These are phyloP conservation scores for Tinea pellionella DNA, from an alignment of 2,888 invertebrate genomes.

Conservation along the genomic window DNA sequence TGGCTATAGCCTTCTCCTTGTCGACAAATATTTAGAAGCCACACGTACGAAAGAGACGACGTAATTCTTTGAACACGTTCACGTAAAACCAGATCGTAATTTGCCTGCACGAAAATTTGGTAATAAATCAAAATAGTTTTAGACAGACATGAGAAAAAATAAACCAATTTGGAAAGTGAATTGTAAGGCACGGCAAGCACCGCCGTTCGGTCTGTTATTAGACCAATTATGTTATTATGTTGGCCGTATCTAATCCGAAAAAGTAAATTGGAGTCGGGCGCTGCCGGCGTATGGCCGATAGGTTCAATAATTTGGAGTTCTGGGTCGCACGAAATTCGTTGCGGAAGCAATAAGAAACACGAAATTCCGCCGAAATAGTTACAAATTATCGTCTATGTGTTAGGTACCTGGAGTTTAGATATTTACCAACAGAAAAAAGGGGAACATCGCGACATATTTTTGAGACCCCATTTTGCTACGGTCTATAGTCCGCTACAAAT, in stretches of 20 bases:
- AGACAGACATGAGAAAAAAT: conserved; percentile 62
- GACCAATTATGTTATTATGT: conserved; percentile 70
- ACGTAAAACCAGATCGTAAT: conserved; percentile 57
- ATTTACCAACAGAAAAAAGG: conserved; percentile 25
- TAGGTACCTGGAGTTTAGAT: conserved; percentile 21
- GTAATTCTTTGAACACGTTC: conserved; percentile 28
- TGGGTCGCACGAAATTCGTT: conserved; percentile 68
- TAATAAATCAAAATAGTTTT: conserved; percentile 70
- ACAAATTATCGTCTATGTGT: conserved; percentile 48
- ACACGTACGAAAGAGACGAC: conserved; percentile 41
- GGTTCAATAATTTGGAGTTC: conserved; percentile 63
- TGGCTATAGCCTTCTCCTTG: conserved; percentile 39
- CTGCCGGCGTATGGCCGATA: conserved; percentile 66
- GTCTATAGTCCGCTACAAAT: conserved; percentile 61
- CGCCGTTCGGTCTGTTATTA: conserved; percentile 60
- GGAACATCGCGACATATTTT: conserved; percentile 28
- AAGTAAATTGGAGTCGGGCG: conserved; percentile 67
- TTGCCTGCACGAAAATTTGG: conserved; percentile 68
- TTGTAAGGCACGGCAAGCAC: conserved; percentile 62
- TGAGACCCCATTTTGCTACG: conserved; percentile 51
- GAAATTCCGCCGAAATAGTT: conserved; percentile 50
- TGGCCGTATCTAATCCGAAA: conserved; percentile 69
- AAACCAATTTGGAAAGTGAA: conserved; percentile 70
- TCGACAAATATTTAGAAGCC: conserved; percentile 26
- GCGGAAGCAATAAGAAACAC: conserved; percentile 70